phyloP scores from a whole-genome alignment of 1,140 invertebrate genomes.

The Bicyclus anynana region DNA sequence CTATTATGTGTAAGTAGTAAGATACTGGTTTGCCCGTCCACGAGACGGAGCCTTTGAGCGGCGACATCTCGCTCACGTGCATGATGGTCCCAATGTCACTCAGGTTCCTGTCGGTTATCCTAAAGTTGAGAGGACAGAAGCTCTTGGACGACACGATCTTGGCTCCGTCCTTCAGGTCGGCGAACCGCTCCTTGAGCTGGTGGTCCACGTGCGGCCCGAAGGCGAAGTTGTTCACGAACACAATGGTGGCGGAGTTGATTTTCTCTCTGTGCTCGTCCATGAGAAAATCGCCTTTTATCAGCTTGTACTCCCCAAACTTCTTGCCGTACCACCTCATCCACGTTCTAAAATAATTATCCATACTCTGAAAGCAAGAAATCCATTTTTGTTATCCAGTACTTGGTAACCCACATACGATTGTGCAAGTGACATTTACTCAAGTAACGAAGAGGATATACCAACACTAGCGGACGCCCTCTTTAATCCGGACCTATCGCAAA shows the following conservation, averaged over 20 bases:
- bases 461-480: too few relatives aligned
- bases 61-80: constrained; percentile 97
- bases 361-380: constrained; percentile 80
- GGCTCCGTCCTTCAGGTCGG: constrained; percentile 96
- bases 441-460: too few relatives aligned
- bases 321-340: constrained; percentile 99
- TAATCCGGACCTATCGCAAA: too few relatives aligned
- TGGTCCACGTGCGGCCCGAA: constrained; percentile 98
- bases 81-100: constrained; percentile 98
- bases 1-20: constrained; percentile 98
- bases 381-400: not conserved
- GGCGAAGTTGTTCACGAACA: constrained; percentile 99
- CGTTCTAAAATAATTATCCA: constrained; percentile 92
- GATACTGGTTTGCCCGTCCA: constrained; percentile 99
- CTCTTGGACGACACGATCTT: constrained; percentile 99
- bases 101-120: constrained; percentile 92
- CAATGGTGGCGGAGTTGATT: constrained; percentile 94
- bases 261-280: constrained; percentile 93
- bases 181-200: constrained; percentile 96
- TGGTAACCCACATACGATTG: too few relatives aligned
- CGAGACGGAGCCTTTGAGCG: constrained; percentile 95
- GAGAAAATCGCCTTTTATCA: constrained; percentile 97
- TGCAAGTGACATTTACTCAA: too few relatives aligned
- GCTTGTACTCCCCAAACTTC: constrained; percentile 91
- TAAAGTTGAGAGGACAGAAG: constrained; percentile 98